phyloP scores from a whole-genome alignment of 2,888 invertebrate species.

The Actias luna region DNA sequence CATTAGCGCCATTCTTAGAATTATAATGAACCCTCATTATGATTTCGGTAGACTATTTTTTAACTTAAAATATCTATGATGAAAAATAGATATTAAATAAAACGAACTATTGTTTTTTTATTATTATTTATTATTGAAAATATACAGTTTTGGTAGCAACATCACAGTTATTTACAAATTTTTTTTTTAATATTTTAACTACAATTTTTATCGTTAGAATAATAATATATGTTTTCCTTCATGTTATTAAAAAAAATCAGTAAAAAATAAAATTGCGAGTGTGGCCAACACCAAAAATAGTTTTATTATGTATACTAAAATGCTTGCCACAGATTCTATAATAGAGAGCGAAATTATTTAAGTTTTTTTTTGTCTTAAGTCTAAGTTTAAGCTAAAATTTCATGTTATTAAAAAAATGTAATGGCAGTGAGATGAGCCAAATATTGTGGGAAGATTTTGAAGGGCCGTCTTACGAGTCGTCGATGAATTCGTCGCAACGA shows the following conservation, averaged over 20 bases:
- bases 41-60: no score
- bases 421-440: constrained; percentile 18
- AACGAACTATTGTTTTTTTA: not conserved
- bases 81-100: not conserved
- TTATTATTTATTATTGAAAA: constrained; percentile 34
- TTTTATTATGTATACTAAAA: not conserved
- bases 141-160: constrained; percentile 52
- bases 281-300: not conserved
- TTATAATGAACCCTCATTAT: no score
- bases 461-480: constrained; percentile 43
- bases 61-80: no score
- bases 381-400: constrained; percentile 16
- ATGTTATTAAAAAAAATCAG: not conserved
- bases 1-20: no score
- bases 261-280: not conserved
- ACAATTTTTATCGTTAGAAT: not conserved
- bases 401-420: constrained; percentile 9
- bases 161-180: constrained; percentile 67
- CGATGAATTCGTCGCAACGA: constrained; percentile 88
- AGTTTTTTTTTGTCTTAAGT: constrained; percentile 8
- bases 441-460: constrained; percentile 12
- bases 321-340: not conserved
- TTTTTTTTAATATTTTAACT: constrained; percentile 14
- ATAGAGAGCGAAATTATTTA: not conserved
- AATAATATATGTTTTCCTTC: not conserved